A percentile compares a stretch with the other conserved stretches of the same genome.
phyloP scores from a whole-genome alignment of 2,113 vertebrate species.

The Myotis lucifugus region DNA sequence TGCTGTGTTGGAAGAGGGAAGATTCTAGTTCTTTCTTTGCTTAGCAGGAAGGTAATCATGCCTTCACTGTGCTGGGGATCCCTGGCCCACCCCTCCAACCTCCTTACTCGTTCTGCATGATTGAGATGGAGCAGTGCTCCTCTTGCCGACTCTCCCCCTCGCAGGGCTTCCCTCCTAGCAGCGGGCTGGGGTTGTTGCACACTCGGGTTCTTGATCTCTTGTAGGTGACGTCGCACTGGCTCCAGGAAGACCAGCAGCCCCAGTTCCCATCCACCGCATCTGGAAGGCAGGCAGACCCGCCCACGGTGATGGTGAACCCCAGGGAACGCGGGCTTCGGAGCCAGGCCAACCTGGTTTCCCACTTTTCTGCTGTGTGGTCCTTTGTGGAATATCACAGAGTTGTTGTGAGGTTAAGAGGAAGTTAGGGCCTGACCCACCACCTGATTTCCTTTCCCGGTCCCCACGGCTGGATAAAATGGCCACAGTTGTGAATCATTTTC shows the following conservation, averaged over 20 bases:
- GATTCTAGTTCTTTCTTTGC: not conserved
- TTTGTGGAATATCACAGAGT: not conserved
- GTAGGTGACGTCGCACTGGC: conserved; percentile 84
- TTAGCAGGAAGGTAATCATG: not conserved
- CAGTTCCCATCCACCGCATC: conserved; percentile 91
- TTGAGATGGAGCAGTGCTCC: conserved; percentile 89
- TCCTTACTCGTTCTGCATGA: conserved; percentile 87
- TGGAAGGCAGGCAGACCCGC: conserved; percentile 70
- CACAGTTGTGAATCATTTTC: not conserved
- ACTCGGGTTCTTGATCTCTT: conserved; percentile 86
- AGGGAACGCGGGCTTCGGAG: not conserved
- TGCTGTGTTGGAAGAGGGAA: not conserved
- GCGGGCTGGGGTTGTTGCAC: conserved; percentile 90
- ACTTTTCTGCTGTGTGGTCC: not conserved
- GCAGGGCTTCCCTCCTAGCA: conserved; percentile 87
- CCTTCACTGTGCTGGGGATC: not conserved
- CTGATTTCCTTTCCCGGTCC: not conserved
- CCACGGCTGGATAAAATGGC: not conserved
- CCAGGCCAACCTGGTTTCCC: too few relatives aligned
- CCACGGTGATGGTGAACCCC: rapidly evolving
- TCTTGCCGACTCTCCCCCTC: conserved; percentile 81
- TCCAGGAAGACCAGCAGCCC: conserved; percentile 95
- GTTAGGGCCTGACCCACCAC: not conserved
- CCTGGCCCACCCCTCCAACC: too few relatives aligned
- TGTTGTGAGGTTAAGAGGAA: not conserved